A percentile compares a stretch with the other conserved stretches of the same genome.
Conservation (phyloP, 2,113 vertebrate genomes). For the Hyaena hyaena region DNA sequence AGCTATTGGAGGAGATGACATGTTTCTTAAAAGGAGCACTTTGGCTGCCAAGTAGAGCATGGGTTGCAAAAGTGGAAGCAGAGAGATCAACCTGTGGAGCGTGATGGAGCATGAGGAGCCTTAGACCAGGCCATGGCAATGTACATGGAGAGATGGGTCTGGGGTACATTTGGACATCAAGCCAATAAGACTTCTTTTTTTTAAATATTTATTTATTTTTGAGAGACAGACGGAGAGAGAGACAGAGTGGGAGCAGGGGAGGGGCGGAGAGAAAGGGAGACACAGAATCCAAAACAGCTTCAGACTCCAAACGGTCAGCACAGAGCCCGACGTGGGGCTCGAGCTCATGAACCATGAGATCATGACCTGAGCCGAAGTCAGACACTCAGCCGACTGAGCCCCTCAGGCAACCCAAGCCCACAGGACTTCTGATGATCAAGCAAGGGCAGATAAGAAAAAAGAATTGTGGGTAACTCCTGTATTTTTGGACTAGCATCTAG, state of each 20-base stretch:
- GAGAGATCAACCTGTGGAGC: background rate
- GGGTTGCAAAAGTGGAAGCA: background rate
- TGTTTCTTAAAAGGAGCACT: background rate
- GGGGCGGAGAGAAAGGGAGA: too few species aligned
- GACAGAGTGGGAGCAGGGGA: too few species aligned
- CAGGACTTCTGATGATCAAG: background rate
- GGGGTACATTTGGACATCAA: background rate
- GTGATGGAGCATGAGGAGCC: too few species aligned
- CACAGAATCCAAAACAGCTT: too few species aligned
- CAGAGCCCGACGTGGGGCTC: too few species aligned
- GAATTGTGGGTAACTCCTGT: background rate
- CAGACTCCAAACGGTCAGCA: too few species aligned
- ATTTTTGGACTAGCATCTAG: background rate
- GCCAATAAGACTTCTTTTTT: background rate
- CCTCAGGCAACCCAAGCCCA: background rate
- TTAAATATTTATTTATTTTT: too few species aligned
- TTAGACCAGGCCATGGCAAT: too few species aligned
- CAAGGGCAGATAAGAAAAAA: background rate
- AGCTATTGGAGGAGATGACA: background rate
- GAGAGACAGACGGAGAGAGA: too few species aligned
- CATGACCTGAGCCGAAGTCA: too few species aligned
- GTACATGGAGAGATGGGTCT: background rate
- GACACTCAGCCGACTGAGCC: too few species aligned
- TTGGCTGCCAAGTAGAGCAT: background rate
- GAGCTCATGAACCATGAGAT: too few species aligned